Conservation (phyloP, 2,888 invertebrate species). For the Lapara coniferarum region DNA sequence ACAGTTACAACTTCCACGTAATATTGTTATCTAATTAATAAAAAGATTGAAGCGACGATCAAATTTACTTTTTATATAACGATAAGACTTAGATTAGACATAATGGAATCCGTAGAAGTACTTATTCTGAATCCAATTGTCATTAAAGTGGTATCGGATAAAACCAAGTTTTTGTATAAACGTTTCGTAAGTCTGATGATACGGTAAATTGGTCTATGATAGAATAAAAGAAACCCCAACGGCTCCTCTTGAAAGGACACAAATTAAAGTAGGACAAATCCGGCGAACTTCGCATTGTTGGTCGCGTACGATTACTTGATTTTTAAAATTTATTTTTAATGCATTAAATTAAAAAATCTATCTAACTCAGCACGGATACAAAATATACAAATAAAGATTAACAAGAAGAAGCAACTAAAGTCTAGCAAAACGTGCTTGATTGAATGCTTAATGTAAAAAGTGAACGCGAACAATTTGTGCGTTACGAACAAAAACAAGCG, state of each 20-base stretch:
- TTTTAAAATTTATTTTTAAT: no score
- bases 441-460: constrained; percentile 28
- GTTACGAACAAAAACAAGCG: constrained; percentile 28
- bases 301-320: not conserved
- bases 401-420: not conserved
- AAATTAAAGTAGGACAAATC: not conserved
- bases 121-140: not conserved
- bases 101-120: not conserved
- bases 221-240: not conserved
- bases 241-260: not conserved
- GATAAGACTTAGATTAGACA: no score
- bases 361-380: no score
- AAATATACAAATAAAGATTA: no score
- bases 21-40: constrained; percentile 15
- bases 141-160: not conserved
- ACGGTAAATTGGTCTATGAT: not conserved
- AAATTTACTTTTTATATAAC: constrained; percentile 3
- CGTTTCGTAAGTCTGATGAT: not conserved
- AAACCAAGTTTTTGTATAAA: not conserved
- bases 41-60: not conserved
- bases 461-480: constrained; percentile 28
- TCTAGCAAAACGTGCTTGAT: constrained; percentile 27
- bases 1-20: constrained; percentile 3
- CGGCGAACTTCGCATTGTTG: not conserved
- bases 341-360: no score